Percentiles rank a stretch among this genome's conserved stretches.
phyloP scores from a whole-genome alignment of 2,113 vertebrate species.

The Heterochromis multidens region DNA sequence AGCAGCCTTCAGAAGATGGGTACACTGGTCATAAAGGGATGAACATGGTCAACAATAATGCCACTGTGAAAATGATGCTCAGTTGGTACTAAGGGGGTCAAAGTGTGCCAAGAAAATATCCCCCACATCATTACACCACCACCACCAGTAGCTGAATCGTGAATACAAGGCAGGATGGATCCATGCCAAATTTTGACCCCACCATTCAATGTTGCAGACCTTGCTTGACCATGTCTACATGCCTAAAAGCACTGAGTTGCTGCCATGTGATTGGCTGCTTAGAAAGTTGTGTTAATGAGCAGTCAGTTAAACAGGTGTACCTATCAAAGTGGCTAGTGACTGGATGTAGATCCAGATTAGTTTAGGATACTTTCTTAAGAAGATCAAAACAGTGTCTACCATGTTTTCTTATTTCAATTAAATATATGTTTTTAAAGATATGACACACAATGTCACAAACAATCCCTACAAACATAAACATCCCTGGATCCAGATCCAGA shows the following conservation, averaged over 20 bases:
- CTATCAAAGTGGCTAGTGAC: background rate
- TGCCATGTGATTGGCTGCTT: background rate
- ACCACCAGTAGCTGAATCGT: background rate
- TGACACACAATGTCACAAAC: background rate
- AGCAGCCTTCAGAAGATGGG: background rate
- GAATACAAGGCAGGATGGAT: background rate
- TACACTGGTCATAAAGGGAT: background rate
- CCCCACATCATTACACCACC: background rate
- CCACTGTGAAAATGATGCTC: no score
- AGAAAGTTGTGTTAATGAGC: background rate
- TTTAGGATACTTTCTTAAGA: background rate
- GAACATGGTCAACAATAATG: background rate
- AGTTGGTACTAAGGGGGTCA: background rate
- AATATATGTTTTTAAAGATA: background rate
- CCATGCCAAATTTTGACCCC: background rate
- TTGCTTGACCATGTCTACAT: background rate
- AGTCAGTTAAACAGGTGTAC: background rate
- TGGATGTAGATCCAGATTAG: background rate
- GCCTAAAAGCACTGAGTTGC: fast-evolving
- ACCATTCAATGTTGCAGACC: background rate
- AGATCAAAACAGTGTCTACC: background rate
- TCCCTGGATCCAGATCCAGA: no score
- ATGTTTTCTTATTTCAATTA: background rate
- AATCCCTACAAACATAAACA: background rate
- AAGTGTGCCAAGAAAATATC: background rate